phyloP scores from a whole-genome alignment of 2,797 vertebrate genomes.

The Leptoclinus maculatus region DNA sequence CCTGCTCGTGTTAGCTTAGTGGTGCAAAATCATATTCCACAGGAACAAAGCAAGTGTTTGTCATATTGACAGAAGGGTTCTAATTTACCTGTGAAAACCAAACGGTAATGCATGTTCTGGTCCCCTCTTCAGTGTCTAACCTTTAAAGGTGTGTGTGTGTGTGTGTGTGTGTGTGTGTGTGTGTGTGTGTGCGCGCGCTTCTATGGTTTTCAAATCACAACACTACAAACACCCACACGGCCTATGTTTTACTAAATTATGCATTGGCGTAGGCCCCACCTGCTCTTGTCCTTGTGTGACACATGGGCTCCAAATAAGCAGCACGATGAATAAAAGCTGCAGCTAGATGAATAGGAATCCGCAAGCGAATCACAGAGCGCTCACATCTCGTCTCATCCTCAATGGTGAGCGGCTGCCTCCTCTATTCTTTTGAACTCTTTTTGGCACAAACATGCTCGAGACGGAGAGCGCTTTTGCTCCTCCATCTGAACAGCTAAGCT shows the following conservation, averaged over 20 bases:
- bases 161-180: background rate
- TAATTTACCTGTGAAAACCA: conserved; percentile 11
- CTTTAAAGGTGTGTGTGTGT: conserved; percentile 18
- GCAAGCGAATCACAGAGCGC: conserved; percentile 49
- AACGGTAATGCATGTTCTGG: background rate
- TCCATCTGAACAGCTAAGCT: conserved; percentile 49
- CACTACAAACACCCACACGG: conserved; percentile 25
- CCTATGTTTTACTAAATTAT: conserved; percentile 48
- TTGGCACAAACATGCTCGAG: conserved; percentile 41
- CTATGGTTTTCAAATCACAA: conserved; percentile 19
- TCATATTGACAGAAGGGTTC: background rate
- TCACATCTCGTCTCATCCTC: conserved; percentile 57
- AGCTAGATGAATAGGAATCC: conserved; percentile 55
- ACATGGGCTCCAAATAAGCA: conserved; percentile 44
- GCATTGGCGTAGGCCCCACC: conserved; percentile 40
- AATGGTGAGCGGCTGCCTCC: conserved; percentile 50
- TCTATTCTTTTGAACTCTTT: conserved; percentile 64
- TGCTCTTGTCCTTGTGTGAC: conserved; percentile 62
- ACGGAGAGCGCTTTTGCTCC: conserved; percentile 25
- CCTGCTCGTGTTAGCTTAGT: too few relatives aligned
- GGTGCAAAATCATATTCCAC: background rate
- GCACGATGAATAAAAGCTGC: conserved; percentile 60
- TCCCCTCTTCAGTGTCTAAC: conserved; percentile 5
- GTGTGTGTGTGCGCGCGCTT: background rate
- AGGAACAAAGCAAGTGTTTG: background rate